A percentile compares a stretch with the other conserved stretches of the same genome.
Evolutionary conservation across 2,888 invertebrate genomes (phyloP).

Genomic region (Melanostoma scalare): DNA sequence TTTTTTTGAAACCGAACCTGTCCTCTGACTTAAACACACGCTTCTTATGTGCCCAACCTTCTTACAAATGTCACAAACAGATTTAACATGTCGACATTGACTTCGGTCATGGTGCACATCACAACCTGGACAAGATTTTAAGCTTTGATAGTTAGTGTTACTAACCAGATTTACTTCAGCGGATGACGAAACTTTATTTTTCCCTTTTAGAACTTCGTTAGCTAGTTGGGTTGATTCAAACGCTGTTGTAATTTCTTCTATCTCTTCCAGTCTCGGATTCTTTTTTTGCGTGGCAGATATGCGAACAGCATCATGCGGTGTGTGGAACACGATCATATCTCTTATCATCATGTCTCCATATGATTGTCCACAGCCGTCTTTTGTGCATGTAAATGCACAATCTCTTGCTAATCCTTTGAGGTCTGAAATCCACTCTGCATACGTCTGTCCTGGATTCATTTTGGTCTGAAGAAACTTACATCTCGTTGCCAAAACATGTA

Average conservation of each 20-base stretch:
- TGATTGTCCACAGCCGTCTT: background rate
- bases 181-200: background rate
- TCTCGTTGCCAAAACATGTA: too few species aligned
- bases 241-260: background rate
- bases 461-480: too few species aligned
- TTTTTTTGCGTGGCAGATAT: background rate
- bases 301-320: background rate
- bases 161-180: slow-evolving; percentile 5
- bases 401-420: background rate
- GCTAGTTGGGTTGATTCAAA: slow-evolving; percentile 18
- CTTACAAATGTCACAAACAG: too few species aligned
- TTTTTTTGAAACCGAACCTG: too few species aligned
- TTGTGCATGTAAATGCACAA: background rate
- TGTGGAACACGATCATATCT: background rate
- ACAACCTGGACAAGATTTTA: slow-evolving; percentile 18
- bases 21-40: too few species aligned
- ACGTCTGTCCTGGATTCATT: too few species aligned
- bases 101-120: background rate
- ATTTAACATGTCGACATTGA: too few species aligned
- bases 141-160: background rate
- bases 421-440: too few species aligned
- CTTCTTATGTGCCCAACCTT: too few species aligned
- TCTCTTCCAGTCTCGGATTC: background rate
- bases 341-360: background rate
- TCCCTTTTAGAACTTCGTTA: slow-evolving; percentile 11